Conservation (phyloP, 2,797 vertebrate species). For the Taenioides sp. region DNA sequence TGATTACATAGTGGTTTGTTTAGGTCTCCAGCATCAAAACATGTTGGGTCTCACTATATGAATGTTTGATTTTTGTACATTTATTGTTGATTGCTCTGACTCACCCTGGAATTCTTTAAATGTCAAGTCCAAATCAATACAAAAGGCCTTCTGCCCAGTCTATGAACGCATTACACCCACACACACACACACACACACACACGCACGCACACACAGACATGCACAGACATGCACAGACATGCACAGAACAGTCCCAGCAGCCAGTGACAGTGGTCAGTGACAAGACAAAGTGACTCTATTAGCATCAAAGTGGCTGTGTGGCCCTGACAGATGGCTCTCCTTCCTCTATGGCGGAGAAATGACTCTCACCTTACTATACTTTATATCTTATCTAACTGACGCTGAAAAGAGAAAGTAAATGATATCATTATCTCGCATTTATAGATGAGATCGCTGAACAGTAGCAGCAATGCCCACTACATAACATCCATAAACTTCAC, state of each 20-base stretch:
- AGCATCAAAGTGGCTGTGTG: constrained; percentile 48
- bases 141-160: constrained; percentile 23
- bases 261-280: constrained; percentile 37
- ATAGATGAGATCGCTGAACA: constrained; percentile 55
- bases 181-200: not conserved
- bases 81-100: not conserved
- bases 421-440: constrained; percentile 54
- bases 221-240: not conserved
- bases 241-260: constrained; percentile 7
- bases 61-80: not conserved
- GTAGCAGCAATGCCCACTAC: constrained; percentile 35
- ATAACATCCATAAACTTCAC: constrained; percentile 48
- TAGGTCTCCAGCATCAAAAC: constrained; percentile 23
- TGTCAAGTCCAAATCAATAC: not conserved
- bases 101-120: not conserved
- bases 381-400: constrained; percentile 55
- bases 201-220: not conserved
- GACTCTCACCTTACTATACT: constrained; percentile 39
- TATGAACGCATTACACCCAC: not conserved
- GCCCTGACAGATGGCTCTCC: constrained; percentile 41
- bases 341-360: constrained; percentile 35
- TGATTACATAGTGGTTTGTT: constrained; percentile 5
- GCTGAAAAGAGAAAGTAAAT: constrained; percentile 46
- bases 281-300: constrained; percentile 63
- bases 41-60: not conserved